These are phyloP conservation scores for Timema podura DNA, from an alignment of 2,888 invertebrate species.

Conservation along the genomic window DNA sequence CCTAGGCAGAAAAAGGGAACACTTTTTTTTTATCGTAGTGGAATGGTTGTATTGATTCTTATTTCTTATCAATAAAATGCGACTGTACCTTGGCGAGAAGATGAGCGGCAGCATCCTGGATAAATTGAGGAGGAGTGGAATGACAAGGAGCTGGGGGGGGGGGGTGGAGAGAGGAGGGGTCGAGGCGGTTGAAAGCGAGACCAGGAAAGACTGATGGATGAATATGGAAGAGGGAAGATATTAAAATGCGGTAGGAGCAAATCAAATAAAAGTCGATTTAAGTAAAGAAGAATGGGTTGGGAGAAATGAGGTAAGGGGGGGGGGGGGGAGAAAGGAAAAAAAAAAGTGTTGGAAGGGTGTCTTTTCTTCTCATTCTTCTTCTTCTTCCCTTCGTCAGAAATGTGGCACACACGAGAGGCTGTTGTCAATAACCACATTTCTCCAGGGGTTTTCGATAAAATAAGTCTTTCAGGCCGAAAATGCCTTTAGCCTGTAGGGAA, in stretches of 20 bases:
- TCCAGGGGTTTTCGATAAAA: too few relatives aligned
- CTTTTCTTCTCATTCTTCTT: not conserved
- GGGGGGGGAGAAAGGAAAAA: not conserved
- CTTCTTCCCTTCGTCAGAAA: not conserved
- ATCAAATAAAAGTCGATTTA: constrained; percentile 30
- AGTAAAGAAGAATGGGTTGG: constrained; percentile 24
- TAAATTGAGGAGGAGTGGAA: not conserved
- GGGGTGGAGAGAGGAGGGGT: not conserved
- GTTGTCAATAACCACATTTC: not conserved
- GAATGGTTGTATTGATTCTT: too few relatives aligned
- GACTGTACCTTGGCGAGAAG: not conserved
- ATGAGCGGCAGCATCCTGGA: not conserved
- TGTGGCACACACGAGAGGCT: not conserved
- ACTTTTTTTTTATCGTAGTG: too few relatives aligned
- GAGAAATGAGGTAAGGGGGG: constrained; percentile 12
- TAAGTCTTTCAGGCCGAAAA: too few relatives aligned
- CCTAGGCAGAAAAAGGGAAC: too few relatives aligned
- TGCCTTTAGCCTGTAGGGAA: too few relatives aligned
- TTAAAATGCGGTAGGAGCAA: constrained; percentile 28
- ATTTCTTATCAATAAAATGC: too few relatives aligned
- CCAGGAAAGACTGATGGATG: constrained; percentile 24
- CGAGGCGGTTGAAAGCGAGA: constrained; percentile 14
- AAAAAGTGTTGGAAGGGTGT: not conserved
- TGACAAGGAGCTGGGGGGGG: constrained; percentile 7
- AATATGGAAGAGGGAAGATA: constrained; percentile 26